Evolutionary conservation across 2,888 invertebrate species (phyloP), one percentile per base, ranked within the genome.

Genomic region (Phalangium opilio): DNA sequence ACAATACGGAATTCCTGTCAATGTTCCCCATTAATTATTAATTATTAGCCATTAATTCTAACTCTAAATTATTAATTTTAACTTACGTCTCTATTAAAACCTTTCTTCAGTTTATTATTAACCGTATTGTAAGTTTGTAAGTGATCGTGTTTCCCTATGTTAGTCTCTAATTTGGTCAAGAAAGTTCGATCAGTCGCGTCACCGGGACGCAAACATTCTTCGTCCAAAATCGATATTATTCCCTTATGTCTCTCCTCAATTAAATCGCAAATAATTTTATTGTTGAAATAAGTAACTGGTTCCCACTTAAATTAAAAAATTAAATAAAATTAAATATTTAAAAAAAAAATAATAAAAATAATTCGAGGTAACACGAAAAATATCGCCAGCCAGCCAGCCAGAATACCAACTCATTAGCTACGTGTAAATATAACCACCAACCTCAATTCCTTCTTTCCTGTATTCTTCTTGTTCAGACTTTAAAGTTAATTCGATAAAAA

Each of bases 391-490:
- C n/a, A n/a, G n/a, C n/a, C n/a, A n/a, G n/a, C n/a, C n/a, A n/a
- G n/a, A n/a, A n/a, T n/a, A n/a, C n/a, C n/a, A n/a, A n/a, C n/a
- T n/a, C n/a, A n/a, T n/a, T n/a, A n/a, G n/a, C n/a, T n/a, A n/a
- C n/a, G n/a, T n/a, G n/a, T n/a, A n/a, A n/a, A n/a, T n/a, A n/a
- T n/a, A n/a, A n/a, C n/a, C n/a, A 27, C 27, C 8, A 27, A 63
- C 63, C 58, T 81, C 80, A 61, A 90, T 91, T 50, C 89, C 89
- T 67, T 91, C 91, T 44, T 78, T 77, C 34, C 80, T 70, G 62
- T 91, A 91, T 64, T 91, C 90, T 61, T 90, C 87, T 65, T 91
- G 90, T 64, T 91, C 90, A 12, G 84, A 84, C 63, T 83, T 84
- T 36, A 91, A 67, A 0, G 90, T 90, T 61, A 90, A 68, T 65